These are phyloP conservation scores for Okamejei kenojei DNA, from an alignment of 2,797 vertebrate genomes.

Conservation along the genomic window DNA sequence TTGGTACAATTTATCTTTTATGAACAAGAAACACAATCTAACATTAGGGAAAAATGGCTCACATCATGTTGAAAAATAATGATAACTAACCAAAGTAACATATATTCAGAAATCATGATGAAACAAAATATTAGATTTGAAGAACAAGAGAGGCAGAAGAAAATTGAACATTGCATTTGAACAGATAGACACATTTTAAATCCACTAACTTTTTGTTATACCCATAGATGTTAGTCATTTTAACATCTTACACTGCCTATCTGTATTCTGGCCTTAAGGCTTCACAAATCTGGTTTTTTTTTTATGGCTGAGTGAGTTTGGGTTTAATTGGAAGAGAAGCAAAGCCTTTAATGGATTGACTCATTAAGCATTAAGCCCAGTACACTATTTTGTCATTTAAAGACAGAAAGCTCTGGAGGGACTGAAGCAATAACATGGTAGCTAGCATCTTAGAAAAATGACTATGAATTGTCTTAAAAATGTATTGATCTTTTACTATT, in stretches of 20 bases:
- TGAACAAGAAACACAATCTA: not conserved
- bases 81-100: not conserved
- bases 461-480: conserved; percentile 54
- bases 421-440: conserved; percentile 59
- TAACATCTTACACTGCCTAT: conserved; percentile 76
- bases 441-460: conserved; percentile 54
- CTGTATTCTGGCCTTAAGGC: conserved; percentile 81
- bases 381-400: conserved; percentile 60
- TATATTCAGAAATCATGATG: not conserved
- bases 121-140: conserved; percentile 11
- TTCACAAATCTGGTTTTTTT: conserved; percentile 83
- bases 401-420: conserved; percentile 56
- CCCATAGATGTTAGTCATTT: conserved; percentile 52
- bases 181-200: not conserved
- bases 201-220: not conserved
- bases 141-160: not conserved
- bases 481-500: conserved; percentile 50
- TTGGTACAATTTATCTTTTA: not conserved
- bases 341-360: conserved; percentile 78
- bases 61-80: not conserved
- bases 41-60: not conserved
- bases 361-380: conserved; percentile 87
- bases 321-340: conserved; percentile 95
- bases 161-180: not conserved
- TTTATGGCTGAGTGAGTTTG: conserved; percentile 79